Percentiles rank a stretch among this genome's conserved stretches.
phyloP scores from a whole-genome alignment of 2,888 invertebrate species.

The Scaptomyza flava region DNA sequence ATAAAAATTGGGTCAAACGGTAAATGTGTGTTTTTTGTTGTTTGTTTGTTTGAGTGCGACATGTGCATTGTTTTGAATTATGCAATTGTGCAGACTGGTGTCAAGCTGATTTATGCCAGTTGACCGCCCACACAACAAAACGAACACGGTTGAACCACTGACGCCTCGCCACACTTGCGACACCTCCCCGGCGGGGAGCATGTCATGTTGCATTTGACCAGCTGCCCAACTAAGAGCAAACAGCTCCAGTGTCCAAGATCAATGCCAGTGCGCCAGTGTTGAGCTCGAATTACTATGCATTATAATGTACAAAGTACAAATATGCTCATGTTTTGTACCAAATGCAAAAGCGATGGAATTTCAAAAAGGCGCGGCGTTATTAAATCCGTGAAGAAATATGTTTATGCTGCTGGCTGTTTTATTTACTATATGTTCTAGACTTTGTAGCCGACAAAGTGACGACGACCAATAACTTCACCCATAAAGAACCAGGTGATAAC shows the following conservation, averaged over 20 bases:
- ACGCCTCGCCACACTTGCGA: slow-evolving; percentile 57
- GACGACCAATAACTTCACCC: slow-evolving; percentile 71
- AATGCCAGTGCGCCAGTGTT: slow-evolving; percentile 63
- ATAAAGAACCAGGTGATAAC: slow-evolving; percentile 67
- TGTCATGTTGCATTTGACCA: slow-evolving; percentile 56
- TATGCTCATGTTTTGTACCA: slow-evolving; percentile 38
- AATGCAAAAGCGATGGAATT: slow-evolving; percentile 61
- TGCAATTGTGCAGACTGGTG: slow-evolving; percentile 58
- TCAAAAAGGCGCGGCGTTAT: slow-evolving; percentile 38
- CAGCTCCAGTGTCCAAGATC: slow-evolving; percentile 62
- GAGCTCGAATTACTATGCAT: slow-evolving; percentile 34
- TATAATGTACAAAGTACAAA: slow-evolving; percentile 1
- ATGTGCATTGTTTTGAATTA: slow-evolving; percentile 56
- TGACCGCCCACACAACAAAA: slow-evolving; percentile 29
- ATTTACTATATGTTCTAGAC: slow-evolving; percentile 40
- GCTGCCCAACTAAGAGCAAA: slow-evolving; percentile 5
- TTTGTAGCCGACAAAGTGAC: slow-evolving; percentile 68
- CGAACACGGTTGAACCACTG: slow-evolving; percentile 5
- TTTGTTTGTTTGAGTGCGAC: slow-evolving; percentile 43
- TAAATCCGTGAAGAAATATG: slow-evolving; percentile 27
- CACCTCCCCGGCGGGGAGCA: slow-evolving; percentile 43
- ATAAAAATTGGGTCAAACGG: slow-evolving; percentile 68
- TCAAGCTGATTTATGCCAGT: slow-evolving; percentile 75
- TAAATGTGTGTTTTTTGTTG: slow-evolving; percentile 30
- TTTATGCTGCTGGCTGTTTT: slow-evolving; percentile 30